Base-by-base conservation (phyloP, 2,888 invertebrate genomes). In the Asteroscopus sphinx region DNA sequence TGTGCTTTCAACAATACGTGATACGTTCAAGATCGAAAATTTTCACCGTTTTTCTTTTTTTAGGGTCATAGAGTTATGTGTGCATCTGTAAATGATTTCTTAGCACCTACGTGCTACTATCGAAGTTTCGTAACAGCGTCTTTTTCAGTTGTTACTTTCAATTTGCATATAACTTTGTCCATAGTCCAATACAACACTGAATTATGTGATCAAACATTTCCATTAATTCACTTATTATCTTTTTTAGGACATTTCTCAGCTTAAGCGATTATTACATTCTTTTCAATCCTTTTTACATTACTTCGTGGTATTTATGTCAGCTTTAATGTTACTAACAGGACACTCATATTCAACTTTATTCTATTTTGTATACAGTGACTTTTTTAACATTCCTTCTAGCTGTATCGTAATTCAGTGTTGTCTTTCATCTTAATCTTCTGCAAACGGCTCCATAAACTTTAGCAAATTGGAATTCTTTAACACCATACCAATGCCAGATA, bases 1-100 rank as follows among this genome's bases (percentile, higher is more conserved):
- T 79, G 71, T 78, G 56, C 54, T 64, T 62, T 46, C 54, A 68
- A 73, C 75, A 79, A 75, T 66, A 56, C 33, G 15, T 35, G 63
- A n/a, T n/a, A n/a, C n/a, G 17, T 36, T 17, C 33, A 48, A 3
- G 32, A 36, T 41, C 41, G 53, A 71, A 62, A 42, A 46, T 41
- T 42, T 57, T 47, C 56, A 68, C 52, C 65, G 57, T 65, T n/a
- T n/a, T 35, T 62, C 36, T 40, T 59, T 57, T 68, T 59, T 11
- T 28, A 11, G 15, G 41, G 41, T 46, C 40, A 41, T 25, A 6
- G 4, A 4, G 12, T 32, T 26, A 35, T 30, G 7, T 36, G 9
- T 28, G 9, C 9, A 11, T 9, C 9, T 4, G 1, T 1, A n/a
- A n/a, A n/a, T n/a, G n/a, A n/a, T n/a, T n/a, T n/a, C n/a, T n/a